Conservation (phyloP, 1,140 invertebrate genomes). For the Pygmarrhopalites habei region DNA sequence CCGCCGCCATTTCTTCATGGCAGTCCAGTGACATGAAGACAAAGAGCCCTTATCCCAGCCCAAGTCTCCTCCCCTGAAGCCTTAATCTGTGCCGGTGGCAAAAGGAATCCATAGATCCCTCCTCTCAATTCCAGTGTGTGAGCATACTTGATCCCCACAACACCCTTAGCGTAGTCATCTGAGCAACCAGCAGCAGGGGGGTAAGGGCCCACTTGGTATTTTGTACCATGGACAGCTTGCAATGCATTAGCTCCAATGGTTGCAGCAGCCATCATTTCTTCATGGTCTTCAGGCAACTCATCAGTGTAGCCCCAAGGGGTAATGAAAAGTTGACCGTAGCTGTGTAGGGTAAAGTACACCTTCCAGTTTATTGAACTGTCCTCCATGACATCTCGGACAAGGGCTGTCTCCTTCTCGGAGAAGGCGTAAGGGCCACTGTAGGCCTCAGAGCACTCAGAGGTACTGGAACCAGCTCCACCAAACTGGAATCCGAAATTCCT, state of each 20-base stretch:
- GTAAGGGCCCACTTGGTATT: background rate
- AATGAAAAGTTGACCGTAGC: slow-evolving; percentile 9
- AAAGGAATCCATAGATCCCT: no score
- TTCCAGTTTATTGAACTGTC: slow-evolving; percentile 1
- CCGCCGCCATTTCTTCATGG: no score
- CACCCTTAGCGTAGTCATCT: slow-evolving; percentile 11
- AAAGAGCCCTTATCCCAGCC: background rate
- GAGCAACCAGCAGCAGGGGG: background rate
- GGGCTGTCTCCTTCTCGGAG: slow-evolving; percentile 6
- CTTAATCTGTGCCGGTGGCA: background rate
- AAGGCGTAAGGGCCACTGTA: slow-evolving; percentile 13
- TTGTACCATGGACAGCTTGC: slow-evolving; percentile 1
- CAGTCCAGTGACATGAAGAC: no score
- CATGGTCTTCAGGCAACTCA: slow-evolving; percentile 4
- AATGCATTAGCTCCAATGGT: slow-evolving; percentile 2
- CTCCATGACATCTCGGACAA: background rate
- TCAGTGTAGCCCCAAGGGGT: slow-evolving; percentile 6
- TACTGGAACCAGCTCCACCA: slow-evolving; percentile 16
- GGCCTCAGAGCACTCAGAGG: slow-evolving; percentile 9
- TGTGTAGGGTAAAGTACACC: slow-evolving; percentile 14
- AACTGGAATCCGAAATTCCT: slow-evolving; percentile 17
- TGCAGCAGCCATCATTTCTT: background rate
- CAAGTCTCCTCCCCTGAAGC: background rate
- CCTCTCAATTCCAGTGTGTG: background rate
- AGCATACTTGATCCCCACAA: slow-evolving; percentile 5